phyloP scores from a whole-genome alignment of 2,888 invertebrate species.

The Neocrepidodera transversa region DNA sequence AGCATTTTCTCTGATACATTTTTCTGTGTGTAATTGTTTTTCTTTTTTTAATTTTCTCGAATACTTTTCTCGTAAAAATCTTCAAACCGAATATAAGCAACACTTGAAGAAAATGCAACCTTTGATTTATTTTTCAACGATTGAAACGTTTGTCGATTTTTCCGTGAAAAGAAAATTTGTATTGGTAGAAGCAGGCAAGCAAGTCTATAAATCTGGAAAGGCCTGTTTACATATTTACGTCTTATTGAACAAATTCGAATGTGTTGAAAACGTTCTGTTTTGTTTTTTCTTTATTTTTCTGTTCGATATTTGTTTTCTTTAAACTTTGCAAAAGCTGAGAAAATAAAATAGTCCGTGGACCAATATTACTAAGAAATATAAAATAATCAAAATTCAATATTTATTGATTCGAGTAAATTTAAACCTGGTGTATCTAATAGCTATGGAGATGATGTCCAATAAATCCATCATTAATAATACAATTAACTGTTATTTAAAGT shows the following conservation, averaged over 20 bases:
- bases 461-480: too few species aligned
- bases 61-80: slow-evolving; percentile 14
- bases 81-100: slow-evolving; percentile 37
- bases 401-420: too few species aligned
- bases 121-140: slow-evolving; percentile 15
- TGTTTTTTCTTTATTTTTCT: slow-evolving; percentile 1
- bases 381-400: too few species aligned
- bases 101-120: slow-evolving; percentile 21
- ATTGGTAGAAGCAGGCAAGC: slow-evolving; percentile 4
- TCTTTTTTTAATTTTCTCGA: too few species aligned
- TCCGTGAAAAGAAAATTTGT: slow-evolving; percentile 15
- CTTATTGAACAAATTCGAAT: slow-evolving; percentile 15
- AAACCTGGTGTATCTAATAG: too few species aligned
- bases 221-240: slow-evolving; percentile 17
- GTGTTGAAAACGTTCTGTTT: slow-evolving; percentile 7
- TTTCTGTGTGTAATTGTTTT: too few species aligned
- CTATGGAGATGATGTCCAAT: too few species aligned
- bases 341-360: neutral
- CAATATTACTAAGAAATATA: too few species aligned
- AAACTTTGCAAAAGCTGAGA: neutral
- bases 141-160: slow-evolving; percentile 14
- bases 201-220: slow-evolving; percentile 13
- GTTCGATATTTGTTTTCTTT: neutral
- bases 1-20: too few species aligned
- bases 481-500: too few species aligned